Base-by-base conservation (phyloP, 2,888 invertebrate genomes). In the Alcis repandata region DNA sequence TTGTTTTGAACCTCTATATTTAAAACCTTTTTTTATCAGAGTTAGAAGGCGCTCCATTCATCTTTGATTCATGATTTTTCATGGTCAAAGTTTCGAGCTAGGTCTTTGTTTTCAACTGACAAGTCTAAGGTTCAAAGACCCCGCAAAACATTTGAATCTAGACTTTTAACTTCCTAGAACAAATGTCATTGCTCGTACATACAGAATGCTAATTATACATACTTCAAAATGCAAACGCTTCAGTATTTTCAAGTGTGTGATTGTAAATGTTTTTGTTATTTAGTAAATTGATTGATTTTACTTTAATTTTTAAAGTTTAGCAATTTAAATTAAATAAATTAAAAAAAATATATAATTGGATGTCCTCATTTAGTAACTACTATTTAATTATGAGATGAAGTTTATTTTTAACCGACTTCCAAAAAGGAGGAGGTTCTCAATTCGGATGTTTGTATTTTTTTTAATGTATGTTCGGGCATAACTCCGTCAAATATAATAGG, bases 41-140 rank as follows among this genome's bases (percentile, higher is more conserved):
- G 33, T 36, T 33, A 33, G 15, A 33, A 33, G 13, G 33, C 41
- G 41, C 41, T 43, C 43, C 40, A 19, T 52, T 46, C 54, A 54
- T 54, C 7, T 49, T 58, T 52, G 57, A 45, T 58, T 52, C 45
- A 58, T 58, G 45, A 57, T 48, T 27, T 51, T 52, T 58, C 58
- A 58, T 58, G 58, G 63, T 19, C 58, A 58, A 40, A 63, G 22
- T 40, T 38, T n/a, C 11, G 19, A 52, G 27, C 32, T 51, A 58
- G 40, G 54, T 43, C 59, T 59, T 64, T 59, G 59, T 59, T 59
- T 56, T 56, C 22, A 46, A 63, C 41, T 57, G 27, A 17, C 51
- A 27, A 59, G 27, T 59, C 46, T 52, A 52, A 46, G 38, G 63
- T 59, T 63, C 63, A 63, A 53, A 59, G 58, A 63, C 58, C 63